Base-by-base conservation (phyloP, 1,140 invertebrate species). In the Brachionus sp. region DNA sequence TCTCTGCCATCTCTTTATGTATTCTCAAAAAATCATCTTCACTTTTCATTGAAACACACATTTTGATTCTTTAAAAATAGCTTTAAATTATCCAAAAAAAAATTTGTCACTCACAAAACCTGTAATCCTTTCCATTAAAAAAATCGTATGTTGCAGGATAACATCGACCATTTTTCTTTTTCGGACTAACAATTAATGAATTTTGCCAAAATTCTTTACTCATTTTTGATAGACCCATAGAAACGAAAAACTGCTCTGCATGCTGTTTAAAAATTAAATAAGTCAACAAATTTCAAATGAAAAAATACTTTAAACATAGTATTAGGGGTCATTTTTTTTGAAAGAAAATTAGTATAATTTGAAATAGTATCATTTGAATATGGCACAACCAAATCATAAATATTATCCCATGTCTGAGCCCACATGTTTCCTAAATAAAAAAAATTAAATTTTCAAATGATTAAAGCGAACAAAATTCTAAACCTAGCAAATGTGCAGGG, bases 141-240 rank as follows among this genome's bases (percentile, higher is more conserved):
- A 97, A 95, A 89, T 98, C 95, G 93, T 93, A 95, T 23, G 95
- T 94, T 0, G 93, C 93, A 0, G 95, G 94, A 85, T 97, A 95
- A 86, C 95, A 97, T 7, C 95, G 92, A 2, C 92, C 88, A 10
- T 86, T 84, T 0, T 92, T 88, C 25, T 90, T 92, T 0, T 73
- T 91, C 87, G 86, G 90, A 84, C 89, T 90, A 35, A 86, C 86
- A 9, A 91, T 83, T 85, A 91, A 89, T 4, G 91, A 91, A 16
- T 88, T 85, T 7, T 88, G 84, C 90, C 90, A 91, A 86, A 92
- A 92, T 44, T 86, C 86, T 42, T 86, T 89, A 0, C 94, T 93
- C 93, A 97, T 93, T 1, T 92, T 92, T 7, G 91, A 92, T 44
- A 97, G 87, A 84, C 95, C 95, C 53, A 97, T 89, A 0, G 94